Evolutionary conservation across 2,113 vertebrate genomes (phyloP).

Genomic region (Rhinoderma darwinii): DNA sequence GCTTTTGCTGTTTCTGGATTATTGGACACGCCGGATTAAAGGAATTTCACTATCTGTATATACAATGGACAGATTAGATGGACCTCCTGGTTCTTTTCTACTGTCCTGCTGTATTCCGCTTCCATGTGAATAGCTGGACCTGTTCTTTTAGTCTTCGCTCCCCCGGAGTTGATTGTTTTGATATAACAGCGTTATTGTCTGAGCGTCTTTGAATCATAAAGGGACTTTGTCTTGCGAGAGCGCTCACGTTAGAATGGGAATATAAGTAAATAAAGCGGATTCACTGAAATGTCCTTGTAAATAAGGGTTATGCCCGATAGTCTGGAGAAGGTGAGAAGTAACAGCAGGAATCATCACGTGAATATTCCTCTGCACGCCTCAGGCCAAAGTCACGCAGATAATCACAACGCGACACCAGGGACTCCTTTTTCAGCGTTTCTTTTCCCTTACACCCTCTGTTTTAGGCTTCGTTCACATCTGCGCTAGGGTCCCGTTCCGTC

Average conservation of each 20-base stretch:
- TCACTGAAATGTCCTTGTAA: background rate
- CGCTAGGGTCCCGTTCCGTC: too few relatives aligned
- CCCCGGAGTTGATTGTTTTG: background rate
- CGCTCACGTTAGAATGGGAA: background rate
- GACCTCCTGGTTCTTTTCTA: background rate
- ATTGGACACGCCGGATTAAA: background rate
- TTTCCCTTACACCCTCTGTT: too few relatives aligned
- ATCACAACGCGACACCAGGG: too few relatives aligned
- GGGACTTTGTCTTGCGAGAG: background rate
- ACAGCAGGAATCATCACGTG: constrained; percentile 8
- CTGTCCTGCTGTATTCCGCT: background rate
- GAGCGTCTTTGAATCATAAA: background rate
- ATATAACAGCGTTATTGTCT: background rate
- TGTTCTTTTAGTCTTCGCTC: background rate
- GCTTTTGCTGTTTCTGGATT: too few relatives aligned
- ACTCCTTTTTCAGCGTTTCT: too few relatives aligned
- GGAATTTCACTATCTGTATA: background rate
- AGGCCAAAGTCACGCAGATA: background rate
- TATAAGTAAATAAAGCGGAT: background rate
- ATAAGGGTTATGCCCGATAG: background rate
- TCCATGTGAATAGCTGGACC: background rate
- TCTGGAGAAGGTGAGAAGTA: constrained; percentile 20
- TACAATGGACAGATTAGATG: background rate
- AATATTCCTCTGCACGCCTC: background rate
- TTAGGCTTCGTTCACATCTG: too few relatives aligned